Evolutionary conservation across 1,140 invertebrate genomes (phyloP).

Genomic region (Thaumatotibia leucotreta): DNA sequence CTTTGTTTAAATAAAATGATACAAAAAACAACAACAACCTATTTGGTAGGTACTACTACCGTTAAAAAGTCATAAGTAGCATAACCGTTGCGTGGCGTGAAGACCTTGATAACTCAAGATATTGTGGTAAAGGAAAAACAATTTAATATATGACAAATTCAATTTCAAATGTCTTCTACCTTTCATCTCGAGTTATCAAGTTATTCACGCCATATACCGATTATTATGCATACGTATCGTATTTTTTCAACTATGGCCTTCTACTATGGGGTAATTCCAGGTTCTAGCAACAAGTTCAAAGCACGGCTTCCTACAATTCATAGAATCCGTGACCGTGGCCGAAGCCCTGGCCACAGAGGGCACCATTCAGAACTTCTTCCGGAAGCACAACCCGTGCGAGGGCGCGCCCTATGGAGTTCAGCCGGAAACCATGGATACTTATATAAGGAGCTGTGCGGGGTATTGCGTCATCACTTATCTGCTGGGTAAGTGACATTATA

Average conservation of each 20-base stretch:
- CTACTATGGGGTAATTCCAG: neutral
- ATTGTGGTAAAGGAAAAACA: no score
- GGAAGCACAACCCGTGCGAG: conserved; percentile 92
- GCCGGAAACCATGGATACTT: conserved; percentile 97
- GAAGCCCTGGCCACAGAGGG: conserved; percentile 93
- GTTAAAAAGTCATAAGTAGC: no score
- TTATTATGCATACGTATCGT: neutral
- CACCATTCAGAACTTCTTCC: conserved; percentile 93
- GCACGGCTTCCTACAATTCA: conserved; percentile 97
- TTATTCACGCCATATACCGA: neutral
- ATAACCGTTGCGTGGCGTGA: no score
- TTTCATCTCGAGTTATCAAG: neutral
- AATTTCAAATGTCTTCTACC: neutral
- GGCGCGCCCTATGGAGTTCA: conserved; percentile 93
- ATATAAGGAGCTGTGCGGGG: conserved; percentile 97
- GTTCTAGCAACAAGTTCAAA: conserved; percentile 93
- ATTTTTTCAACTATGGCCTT: neutral
- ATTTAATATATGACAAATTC: neutral
- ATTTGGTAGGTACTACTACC: no score
- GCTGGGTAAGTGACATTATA: conserved; percentile 81
- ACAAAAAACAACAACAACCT: no score
- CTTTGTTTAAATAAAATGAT: no score
- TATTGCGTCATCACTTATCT: conserved; percentile 99
- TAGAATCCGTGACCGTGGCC: conserved; percentile 95
- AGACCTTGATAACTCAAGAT: no score